phyloP scores from a whole-genome alignment of 2,888 invertebrate species.

The Thecophora atra region DNA sequence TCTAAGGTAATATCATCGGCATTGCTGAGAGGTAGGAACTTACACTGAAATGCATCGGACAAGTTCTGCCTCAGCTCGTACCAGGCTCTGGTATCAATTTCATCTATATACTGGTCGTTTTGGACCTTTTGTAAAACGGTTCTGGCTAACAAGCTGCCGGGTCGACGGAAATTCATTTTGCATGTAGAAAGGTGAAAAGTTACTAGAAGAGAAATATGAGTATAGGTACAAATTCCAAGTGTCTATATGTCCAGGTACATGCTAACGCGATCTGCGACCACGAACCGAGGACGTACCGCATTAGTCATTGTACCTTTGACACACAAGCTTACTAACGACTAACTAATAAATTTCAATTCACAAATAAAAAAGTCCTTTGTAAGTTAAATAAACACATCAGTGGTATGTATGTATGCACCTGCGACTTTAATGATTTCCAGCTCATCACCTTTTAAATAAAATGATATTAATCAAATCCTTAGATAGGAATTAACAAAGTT shows the following conservation, averaged over 20 bases:
- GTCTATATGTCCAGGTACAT: not conserved
- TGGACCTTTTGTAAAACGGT: constrained; percentile 65
- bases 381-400: too few relatives aligned
- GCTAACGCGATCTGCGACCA: not conserved
- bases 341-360: too few relatives aligned
- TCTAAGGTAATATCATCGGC: constrained; percentile 61
- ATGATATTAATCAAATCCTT: too few relatives aligned
- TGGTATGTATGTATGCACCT: too few relatives aligned
- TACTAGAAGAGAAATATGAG: constrained; percentile 26
- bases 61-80: constrained; percentile 58
- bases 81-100: constrained; percentile 65
- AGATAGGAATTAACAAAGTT: too few relatives aligned
- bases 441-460: too few relatives aligned
- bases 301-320: constrained; percentile 8
- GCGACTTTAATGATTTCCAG: too few relatives aligned
- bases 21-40: constrained; percentile 59
- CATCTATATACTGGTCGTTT: constrained; percentile 64
- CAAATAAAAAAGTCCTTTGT: too few relatives aligned
- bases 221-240: constrained; percentile 14
- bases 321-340: too few relatives aligned
- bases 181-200: constrained; percentile 12
- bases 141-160: constrained; percentile 63
- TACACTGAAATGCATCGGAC: constrained; percentile 58
- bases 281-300: not conserved
- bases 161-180: constrained; percentile 58